Base-by-base conservation (phyloP, 2,113 vertebrate species). In the Maccullochella peelii region DNA sequence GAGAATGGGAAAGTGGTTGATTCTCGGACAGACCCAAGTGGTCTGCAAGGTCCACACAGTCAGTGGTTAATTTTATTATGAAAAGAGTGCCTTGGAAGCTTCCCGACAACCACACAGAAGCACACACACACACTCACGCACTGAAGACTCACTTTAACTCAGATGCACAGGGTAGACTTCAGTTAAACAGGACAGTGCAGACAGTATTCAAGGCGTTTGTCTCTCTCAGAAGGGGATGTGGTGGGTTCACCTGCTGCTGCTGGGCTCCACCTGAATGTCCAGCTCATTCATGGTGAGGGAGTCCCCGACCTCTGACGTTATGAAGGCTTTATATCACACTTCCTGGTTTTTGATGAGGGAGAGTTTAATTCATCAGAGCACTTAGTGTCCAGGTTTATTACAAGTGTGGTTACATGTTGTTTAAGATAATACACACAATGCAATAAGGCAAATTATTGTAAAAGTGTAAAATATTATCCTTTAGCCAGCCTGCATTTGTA, bases 41-140 rank as follows among this genome's bases (percentile, higher is more conserved):
- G 82, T 82, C 81, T 70, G 76, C 14, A 27, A 74, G 65, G 33
- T 70, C 71, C 86, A 66, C 59, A 20, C 89, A 79, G 76, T 80
- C 81, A 66, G 52, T 50, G 58, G 61, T 74, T 58, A 27, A 30
- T 63, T 68, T 68, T 30, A 12, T n/a, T 79, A 87, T 73, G 80
- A 68, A 91, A 79, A 86, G 86, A 88, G 89, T 93, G 93, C 91
- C 92, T 91, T 84, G 7, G 79, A 80, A 74, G 55, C 65, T 77
- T 72, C 69, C 30, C 7, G 11, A 49, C 33, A 73, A 63, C 23
- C 73, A 71, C 70, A 65, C 21, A 25, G 5, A 70, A 40, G 7
- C 55, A 76, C 65, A 42, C 63, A 38, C 38, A 86, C 72, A 84
- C 78, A 47, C 47, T 40, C 69, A 50, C 49, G 77, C 42, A 58